A percentile compares a stretch with the other conserved stretches of the same genome.
phyloP scores from a whole-genome alignment of 2,888 invertebrate species.

The Linnaemya vulpina region DNA sequence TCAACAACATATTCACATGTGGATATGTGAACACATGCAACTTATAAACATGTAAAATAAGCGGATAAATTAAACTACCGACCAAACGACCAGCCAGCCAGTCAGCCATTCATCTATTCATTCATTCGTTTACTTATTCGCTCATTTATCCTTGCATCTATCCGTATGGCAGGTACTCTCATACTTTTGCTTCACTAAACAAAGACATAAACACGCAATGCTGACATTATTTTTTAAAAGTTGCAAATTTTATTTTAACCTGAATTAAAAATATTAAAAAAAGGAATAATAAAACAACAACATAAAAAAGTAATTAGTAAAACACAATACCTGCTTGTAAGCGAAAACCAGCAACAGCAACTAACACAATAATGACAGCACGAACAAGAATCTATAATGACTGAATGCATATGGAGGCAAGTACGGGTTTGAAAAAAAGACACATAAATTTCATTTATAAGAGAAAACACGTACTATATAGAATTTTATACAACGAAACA shows the following conservation, averaged over 20 bases:
- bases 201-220: constrained; percentile 82
- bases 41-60: constrained; percentile 56
- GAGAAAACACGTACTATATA: constrained; percentile 27
- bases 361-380: constrained; percentile 31
- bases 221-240: constrained; percentile 82
- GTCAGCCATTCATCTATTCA: constrained; percentile 15
- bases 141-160: constrained; percentile 35
- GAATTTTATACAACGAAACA: constrained; percentile 29
- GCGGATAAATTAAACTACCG: constrained; percentile 64
- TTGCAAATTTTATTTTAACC: constrained; percentile 82
- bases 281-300: constrained; percentile 41
- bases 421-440: constrained; percentile 23
- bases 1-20: neutral
- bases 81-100: constrained; percentile 48
- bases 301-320: constrained; percentile 67
- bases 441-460: constrained; percentile 40
- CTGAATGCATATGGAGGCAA: constrained; percentile 19
- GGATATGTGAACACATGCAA: neutral
- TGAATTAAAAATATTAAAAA: constrained; percentile 73
- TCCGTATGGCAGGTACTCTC: constrained; percentile 37
- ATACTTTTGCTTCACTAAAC: constrained; percentile 74
- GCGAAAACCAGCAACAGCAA: constrained; percentile 43
- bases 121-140: constrained; percentile 7
- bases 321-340: constrained; percentile 61
- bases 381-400: constrained; percentile 52